phyloP scores from a whole-genome alignment of 2,888 invertebrate genomes.

The Cepaea hortensis region DNA sequence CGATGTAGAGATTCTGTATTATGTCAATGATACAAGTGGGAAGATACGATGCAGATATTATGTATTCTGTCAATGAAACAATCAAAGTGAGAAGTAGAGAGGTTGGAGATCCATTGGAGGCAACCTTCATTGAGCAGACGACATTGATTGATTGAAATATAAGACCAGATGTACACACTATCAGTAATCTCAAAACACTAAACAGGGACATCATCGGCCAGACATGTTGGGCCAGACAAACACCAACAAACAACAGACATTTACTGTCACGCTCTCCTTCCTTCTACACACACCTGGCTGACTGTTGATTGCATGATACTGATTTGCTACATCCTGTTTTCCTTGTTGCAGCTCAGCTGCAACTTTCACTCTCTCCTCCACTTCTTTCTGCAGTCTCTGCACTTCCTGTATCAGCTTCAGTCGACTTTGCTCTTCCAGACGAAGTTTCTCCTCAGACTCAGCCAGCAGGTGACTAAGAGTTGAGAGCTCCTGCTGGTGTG shows the following conservation, averaged over 20 bases:
- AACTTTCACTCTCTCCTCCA: slow-evolving; percentile 28
- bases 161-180: too few relatives aligned
- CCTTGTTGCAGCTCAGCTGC: slow-evolving; percentile 10
- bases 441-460: slow-evolving; percentile 58
- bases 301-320: not conserved
- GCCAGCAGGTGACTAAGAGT: slow-evolving; percentile 50
- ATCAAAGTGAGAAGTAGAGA: too few relatives aligned
- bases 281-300: not conserved
- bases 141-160: too few relatives aligned
- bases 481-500: slow-evolving; percentile 18
- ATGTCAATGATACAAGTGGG: too few relatives aligned
- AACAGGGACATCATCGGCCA: too few relatives aligned
- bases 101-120: too few relatives aligned
- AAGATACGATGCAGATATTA: too few relatives aligned
- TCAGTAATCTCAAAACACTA: too few relatives aligned
- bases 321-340: not conserved
- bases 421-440: slow-evolving; percentile 57
- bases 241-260: not conserved
- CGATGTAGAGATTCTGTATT: too few relatives aligned
- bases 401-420: slow-evolving; percentile 58
- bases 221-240: too few relatives aligned
- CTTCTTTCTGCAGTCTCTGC: slow-evolving; percentile 53
- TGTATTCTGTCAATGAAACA: too few relatives aligned
- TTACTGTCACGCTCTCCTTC: not conserved
- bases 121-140: too few relatives aligned